These are phyloP conservation scores for Gavia stellata DNA, from an alignment of 2,113 vertebrate genomes.

Conservation along the genomic window DNA sequence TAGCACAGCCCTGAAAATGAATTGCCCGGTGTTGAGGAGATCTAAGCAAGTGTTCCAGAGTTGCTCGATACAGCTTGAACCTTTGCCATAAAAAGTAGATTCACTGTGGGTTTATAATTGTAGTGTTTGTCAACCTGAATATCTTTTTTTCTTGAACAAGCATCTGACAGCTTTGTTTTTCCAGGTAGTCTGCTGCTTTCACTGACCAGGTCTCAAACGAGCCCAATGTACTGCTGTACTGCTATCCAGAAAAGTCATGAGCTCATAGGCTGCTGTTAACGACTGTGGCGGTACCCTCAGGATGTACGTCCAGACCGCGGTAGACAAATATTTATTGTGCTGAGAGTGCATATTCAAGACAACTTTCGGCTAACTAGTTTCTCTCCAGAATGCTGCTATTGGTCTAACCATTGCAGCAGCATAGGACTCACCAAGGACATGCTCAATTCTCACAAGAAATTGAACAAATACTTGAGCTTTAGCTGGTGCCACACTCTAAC, in stretches of 20 bases:
- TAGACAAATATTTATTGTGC: not conserved
- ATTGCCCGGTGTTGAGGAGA: not conserved
- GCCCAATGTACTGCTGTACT: not conserved
- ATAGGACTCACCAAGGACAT: not conserved
- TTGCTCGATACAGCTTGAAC: not conserved
- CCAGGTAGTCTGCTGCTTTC: not conserved
- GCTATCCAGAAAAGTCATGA: not conserved
- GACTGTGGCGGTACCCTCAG: not conserved
- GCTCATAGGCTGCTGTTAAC: not conserved
- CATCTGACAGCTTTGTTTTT: not conserved
- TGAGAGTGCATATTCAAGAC: no score
- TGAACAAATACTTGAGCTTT: not conserved
- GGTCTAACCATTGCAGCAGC: not conserved
- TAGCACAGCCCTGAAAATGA: not conserved
- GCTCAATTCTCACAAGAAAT: not conserved
- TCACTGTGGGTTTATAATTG: accelerated
- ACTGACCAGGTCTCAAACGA: not conserved
- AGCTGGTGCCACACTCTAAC: not conserved
- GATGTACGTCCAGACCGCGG: not conserved
- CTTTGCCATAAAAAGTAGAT: not conserved
- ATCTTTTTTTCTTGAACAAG: not conserved
- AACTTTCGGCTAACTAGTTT: not conserved
- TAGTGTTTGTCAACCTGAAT: not conserved
- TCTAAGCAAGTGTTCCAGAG: not conserved
- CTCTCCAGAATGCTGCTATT: not conserved